Conservation (phyloP, 2,113 vertebrate genomes). For the Galemys pyrenaicus region DNA sequence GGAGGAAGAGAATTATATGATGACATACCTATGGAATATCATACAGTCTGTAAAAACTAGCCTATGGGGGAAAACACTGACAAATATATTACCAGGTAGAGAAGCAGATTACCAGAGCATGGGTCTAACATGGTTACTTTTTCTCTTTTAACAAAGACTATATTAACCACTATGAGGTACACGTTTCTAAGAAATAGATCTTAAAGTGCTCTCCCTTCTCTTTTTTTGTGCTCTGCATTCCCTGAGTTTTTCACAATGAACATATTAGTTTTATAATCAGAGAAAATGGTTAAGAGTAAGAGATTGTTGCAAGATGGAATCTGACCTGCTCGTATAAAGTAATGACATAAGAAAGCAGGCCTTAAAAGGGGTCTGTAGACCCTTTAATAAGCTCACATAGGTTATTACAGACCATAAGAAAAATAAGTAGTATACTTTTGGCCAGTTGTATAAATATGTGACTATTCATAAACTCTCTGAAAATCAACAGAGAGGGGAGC, state of each 20-base stretch:
- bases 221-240: constrained; percentile 2
- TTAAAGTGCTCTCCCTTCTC: constrained; percentile 12
- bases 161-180: no score
- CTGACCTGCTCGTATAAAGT: constrained; percentile 78
- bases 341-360: constrained; percentile 77
- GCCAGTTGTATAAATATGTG: constrained; percentile 81
- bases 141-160: background rate
- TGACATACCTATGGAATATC: background rate
- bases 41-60: background rate
- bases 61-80: background rate
- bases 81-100: background rate
- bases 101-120: background rate
- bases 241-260: constrained; percentile 56
- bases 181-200: background rate
- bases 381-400: constrained; percentile 75
- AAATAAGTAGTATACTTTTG: constrained; percentile 78
- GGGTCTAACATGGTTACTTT: background rate
- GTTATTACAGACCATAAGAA: constrained; percentile 79
- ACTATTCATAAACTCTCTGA: constrained; percentile 79
- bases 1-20: background rate
- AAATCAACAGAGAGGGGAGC: constrained; percentile 75
- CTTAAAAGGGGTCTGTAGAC: constrained; percentile 74
- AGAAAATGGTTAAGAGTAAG: constrained; percentile 70
- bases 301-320: constrained; percentile 74
- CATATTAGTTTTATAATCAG: constrained; percentile 75